phyloP scores from a whole-genome alignment of 2,113 vertebrate species.

The Trematomus loennbergii region DNA sequence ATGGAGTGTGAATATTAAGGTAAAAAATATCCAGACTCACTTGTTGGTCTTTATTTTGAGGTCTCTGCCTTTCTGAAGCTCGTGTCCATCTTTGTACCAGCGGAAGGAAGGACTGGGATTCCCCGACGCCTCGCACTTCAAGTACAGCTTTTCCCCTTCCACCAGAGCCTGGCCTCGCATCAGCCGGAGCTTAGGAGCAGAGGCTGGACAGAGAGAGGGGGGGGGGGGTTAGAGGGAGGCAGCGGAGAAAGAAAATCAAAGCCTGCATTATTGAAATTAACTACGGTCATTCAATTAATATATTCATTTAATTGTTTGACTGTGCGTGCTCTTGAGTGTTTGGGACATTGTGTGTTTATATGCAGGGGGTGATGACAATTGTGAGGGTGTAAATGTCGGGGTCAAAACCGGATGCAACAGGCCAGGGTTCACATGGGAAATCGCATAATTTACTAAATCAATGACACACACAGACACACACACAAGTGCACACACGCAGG shows the following conservation, averaged over 20 bases:
- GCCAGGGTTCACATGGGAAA: slow-evolving; percentile 34
- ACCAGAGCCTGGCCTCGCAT: slow-evolving; percentile 91
- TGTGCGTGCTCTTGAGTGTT: background rate
- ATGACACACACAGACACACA: slow-evolving; percentile 4
- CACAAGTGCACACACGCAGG: background rate
- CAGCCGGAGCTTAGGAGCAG: slow-evolving; percentile 91
- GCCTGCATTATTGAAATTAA: slow-evolving; percentile 44
- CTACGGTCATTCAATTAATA: slow-evolving; percentile 29
- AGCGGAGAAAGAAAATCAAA: slow-evolving; percentile 40
- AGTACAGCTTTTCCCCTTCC: slow-evolving; percentile 92
- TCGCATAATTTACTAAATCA: slow-evolving; percentile 31
- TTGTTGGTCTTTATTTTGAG: slow-evolving; percentile 97
- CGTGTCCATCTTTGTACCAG: slow-evolving; percentile 96
- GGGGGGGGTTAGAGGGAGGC: slow-evolving; percentile 8
- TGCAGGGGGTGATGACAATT: slow-evolving; percentile 13
- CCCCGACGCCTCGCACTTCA: slow-evolving; percentile 94
- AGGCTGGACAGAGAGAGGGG: slow-evolving; percentile 80
- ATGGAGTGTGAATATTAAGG: background rate
- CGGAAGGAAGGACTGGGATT: slow-evolving; percentile 94
- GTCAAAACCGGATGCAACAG: slow-evolving; percentile 17
- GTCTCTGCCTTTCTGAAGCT: slow-evolving; percentile 94
- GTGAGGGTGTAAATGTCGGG: slow-evolving; percentile 27
- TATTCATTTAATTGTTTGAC: slow-evolving; percentile 18
- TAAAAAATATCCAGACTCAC: slow-evolving; percentile 82
- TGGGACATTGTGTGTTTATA: background rate